Conservation (phyloP, 1,140 invertebrate species). For the Drosophila varians region DNA sequence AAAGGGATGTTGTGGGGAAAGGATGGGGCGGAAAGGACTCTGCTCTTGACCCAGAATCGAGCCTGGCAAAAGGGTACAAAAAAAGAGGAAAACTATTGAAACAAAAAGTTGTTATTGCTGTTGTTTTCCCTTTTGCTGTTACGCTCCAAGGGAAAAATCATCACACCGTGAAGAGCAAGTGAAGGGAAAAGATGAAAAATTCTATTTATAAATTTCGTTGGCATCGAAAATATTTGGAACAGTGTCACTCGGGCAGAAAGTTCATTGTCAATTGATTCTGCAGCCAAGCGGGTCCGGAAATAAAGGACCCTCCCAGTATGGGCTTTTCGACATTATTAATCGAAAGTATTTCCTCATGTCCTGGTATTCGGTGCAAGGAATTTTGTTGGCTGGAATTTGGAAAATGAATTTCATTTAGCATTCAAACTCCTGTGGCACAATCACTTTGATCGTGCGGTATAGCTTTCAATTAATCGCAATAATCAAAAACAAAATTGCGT, state of each 20-base stretch:
- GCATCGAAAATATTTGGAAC: conserved; percentile 58
- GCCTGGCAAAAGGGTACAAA: conserved; percentile 9
- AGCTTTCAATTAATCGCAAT: conserved; percentile 2
- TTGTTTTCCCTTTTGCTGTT: conserved; percentile 9
- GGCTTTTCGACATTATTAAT: conserved; percentile 19
- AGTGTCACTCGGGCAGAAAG: conserved; percentile 53
- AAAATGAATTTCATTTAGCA: conserved; percentile 1
- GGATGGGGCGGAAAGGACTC: not conserved
- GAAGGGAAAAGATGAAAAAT: conserved; percentile 47
- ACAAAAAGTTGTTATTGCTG: conserved; percentile 36
- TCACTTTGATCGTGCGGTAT: not conserved
- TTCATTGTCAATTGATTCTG: conserved; percentile 75
- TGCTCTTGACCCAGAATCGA: conserved; percentile 69
- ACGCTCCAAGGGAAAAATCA: conserved; percentile 39
- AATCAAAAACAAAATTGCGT: not conserved
- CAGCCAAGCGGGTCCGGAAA: conserved; percentile 23
- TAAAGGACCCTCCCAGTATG: conserved; percentile 10
- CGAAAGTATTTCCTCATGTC: conserved; percentile 21
- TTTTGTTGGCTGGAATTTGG: conserved; percentile 16
- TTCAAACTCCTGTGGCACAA: not conserved
- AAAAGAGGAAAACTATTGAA: conserved; percentile 66
- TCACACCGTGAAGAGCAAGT: conserved; percentile 40
- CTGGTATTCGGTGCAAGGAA: conserved; percentile 27
- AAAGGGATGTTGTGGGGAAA: conserved; percentile 6
- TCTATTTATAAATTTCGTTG: conserved; percentile 60